These are phyloP conservation scores for Drepana falcataria DNA, from an alignment of 2,888 invertebrate species.

Conservation along the genomic window DNA sequence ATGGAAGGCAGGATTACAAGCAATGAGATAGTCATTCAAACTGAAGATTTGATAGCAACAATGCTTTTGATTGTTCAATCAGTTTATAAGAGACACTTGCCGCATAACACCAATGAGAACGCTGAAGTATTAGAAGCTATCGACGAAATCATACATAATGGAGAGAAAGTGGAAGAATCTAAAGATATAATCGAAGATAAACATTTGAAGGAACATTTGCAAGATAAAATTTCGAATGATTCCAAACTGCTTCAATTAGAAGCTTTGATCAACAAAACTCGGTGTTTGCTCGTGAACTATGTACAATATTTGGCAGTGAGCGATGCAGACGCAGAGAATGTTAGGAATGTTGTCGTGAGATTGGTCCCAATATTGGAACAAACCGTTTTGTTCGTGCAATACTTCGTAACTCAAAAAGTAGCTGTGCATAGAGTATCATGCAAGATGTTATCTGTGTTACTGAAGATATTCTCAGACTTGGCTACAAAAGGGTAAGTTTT, in stretches of 20 bases:
- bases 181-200: slow-evolving; percentile 78
- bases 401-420: slow-evolving; percentile 87
- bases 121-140: slow-evolving; percentile 54
- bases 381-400: slow-evolving; percentile 85
- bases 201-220: slow-evolving; percentile 82
- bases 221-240: slow-evolving; percentile 81
- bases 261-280: slow-evolving; percentile 56
- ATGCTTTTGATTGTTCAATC: slow-evolving; percentile 54
- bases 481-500: slow-evolving; percentile 81
- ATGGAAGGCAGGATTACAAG: slow-evolving; percentile 34
- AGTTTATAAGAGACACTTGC: slow-evolving; percentile 64
- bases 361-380: slow-evolving; percentile 87
- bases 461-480: slow-evolving; percentile 91
- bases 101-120: slow-evolving; percentile 34
- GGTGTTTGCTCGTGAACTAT: slow-evolving; percentile 55
- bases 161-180: slow-evolving; percentile 53
- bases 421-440: slow-evolving; percentile 87
- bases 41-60: slow-evolving; percentile 60
- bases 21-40: slow-evolving; percentile 32
- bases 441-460: slow-evolving; percentile 89
- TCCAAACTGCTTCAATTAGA: slow-evolving; percentile 78
- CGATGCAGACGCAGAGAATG: slow-evolving; percentile 27
- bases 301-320: slow-evolving; percentile 55
- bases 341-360: slow-evolving; percentile 58
- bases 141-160: slow-evolving; percentile 54